Base-by-base conservation (phyloP, 2,797 vertebrate genomes). In the Sebastolobus altivelis region DNA sequence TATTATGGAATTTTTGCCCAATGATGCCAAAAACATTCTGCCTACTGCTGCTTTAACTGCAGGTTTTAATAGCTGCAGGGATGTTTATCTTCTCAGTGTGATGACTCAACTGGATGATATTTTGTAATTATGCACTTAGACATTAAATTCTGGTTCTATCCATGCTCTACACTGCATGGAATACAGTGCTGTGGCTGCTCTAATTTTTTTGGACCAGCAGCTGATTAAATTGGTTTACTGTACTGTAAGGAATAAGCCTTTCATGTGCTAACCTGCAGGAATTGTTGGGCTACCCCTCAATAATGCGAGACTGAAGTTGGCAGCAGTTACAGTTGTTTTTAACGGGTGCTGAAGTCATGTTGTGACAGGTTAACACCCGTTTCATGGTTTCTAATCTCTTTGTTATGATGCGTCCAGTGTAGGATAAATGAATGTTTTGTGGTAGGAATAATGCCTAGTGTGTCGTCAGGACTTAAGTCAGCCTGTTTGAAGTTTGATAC, bases 271-370 rank as follows among this genome's bases (percentile, higher is more conserved):
- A 86, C 88, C 55, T 87, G 82, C 65, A 76, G 49, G 20, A 56
- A 38, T 6, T 29, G 52, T 60, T 60, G 8, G 7, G 11, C 38
- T 49, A 4, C 31, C 70, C 43, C 52, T 75, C 6, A 67, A 43
- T 80, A 60, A 61, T 73, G 29, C 40, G 59, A 49, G 13, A 20
- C 46, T 29, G 31, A 20, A 54, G 46, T 37, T 59, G 67, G 61
- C 74, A 67, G 72, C 62, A 43, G 72, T 52, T 46, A 29, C 76
- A 77, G 37, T 55, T 67, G 31, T 80, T 14, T 83, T 49, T 61
- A 72, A 77, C 70, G 82, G 68, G 76, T 83, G 90, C 69, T 22
- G 59, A 76, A 75, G 76, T 83, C 86, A 6, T 82, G 92, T 86
- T 86, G 33, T 77, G 82, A 74, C 88, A 83, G 55, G 89, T 81